Evolutionary conservation across 2,888 invertebrate species (phyloP).

Genomic region (Dasypolia templi): DNA sequence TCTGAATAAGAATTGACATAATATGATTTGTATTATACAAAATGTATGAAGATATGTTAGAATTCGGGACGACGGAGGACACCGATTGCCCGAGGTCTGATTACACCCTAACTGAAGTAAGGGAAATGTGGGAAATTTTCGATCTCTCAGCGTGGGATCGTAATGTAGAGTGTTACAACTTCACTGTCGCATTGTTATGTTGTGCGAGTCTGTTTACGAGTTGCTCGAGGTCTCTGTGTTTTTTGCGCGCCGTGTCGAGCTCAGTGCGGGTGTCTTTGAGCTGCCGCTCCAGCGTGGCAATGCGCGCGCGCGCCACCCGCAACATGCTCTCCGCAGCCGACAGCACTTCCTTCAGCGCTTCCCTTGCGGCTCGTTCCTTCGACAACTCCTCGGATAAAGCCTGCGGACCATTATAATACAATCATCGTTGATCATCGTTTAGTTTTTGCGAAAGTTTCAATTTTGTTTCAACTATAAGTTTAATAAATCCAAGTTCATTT

Average conservation of each 20-base stretch:
- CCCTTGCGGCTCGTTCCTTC: conserved; percentile 83
- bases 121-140: conserved; percentile 34
- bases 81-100: conserved; percentile 2
- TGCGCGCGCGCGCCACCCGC: conserved; percentile 83
- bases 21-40: too few species aligned
- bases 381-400: conserved; percentile 76
- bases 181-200: conserved; percentile 75
- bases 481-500: background rate
- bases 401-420: conserved; percentile 63
- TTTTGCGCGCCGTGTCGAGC: conserved; percentile 78
- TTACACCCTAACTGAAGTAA: conserved; percentile 25
- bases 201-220: conserved; percentile 81
- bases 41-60: background rate
- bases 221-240: conserved; percentile 86
- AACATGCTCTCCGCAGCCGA: conserved; percentile 84
- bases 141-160: conserved; percentile 64
- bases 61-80: background rate
- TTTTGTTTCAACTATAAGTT: too few species aligned
- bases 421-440: background rate
- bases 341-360: conserved; percentile 82
- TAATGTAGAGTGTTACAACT: conserved; percentile 76
- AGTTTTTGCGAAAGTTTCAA: too few species aligned
- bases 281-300: conserved; percentile 82
- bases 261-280: conserved; percentile 81
- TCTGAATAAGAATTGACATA: too few species aligned